Evolutionary conservation across 2,888 invertebrate species (phyloP), one percentile per base, ranked within the genome.

Genomic region (Nephrotoma appendiculata): DNA sequence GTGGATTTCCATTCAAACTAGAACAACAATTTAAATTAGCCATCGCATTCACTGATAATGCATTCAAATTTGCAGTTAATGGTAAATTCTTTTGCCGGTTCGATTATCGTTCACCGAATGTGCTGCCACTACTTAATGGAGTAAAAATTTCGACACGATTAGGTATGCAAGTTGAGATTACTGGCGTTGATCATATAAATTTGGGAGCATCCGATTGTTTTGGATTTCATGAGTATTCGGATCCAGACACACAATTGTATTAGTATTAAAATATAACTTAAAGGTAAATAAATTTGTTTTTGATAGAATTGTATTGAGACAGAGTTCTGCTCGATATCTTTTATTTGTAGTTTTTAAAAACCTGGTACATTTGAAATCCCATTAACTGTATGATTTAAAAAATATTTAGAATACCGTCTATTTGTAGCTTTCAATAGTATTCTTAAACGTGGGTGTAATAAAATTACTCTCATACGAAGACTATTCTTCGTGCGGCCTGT

Each of bases 21-120:
- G 90, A 92, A 89, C 91, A 92, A 87, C 91, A 91, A 87, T 92
- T 92, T 85, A 91, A 90, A 86, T 88, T 92, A 83, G 92, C 91
- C 0, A 88, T 92, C 52, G 92, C 91, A 6, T 90, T 92, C 87
- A 90, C 91, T 1, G 91, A 91, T 87, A 90, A 90, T 0, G 90
- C 91, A 88, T 91, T 92, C 48, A 87, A 90, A 0, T 91, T 92
- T 2, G 92, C 91, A 2, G 89, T 92, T 2, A 90, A 92, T 89
- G 92, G 92, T 0, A 90, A 89, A 9, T 89, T 89, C 83, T 91
- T 90, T 88, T 89, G 90, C 84, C 89, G 90, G 86, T 92, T 89
- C 87, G 89, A 89, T 5, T 91, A 90, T 89, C 90, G 91, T 9
- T 89, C 89, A 0, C 88, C 89, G 0, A 89, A 89, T 87, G 88